A percentile compares a stretch with the other conserved stretches of the same genome.
These are phyloP conservation scores for Ridgeia piscesae DNA, from an alignment of 1,140 invertebrate genomes.

Conservation along the genomic window DNA sequence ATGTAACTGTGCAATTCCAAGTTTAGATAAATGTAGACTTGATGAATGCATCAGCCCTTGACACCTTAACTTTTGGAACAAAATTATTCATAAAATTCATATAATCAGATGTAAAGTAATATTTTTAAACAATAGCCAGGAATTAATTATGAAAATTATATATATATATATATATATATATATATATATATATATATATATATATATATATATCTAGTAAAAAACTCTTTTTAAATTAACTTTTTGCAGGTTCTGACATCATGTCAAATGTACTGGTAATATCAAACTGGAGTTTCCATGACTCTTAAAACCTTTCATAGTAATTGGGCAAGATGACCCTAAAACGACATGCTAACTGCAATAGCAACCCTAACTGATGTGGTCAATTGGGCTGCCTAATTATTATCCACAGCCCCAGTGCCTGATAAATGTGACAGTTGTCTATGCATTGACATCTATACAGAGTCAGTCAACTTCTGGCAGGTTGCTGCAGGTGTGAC, in stretches of 20 bases:
- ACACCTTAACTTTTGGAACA: neutral
- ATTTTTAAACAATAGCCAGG: too few species aligned
- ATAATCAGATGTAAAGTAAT: too few species aligned
- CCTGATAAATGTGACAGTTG: neutral
- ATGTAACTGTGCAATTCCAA: neutral
- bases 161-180: too few species aligned
- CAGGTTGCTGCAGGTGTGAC: neutral
- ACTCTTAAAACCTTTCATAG: too few species aligned
- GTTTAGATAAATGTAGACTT: neutral
- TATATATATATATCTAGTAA: too few species aligned
- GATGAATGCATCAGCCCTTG: neutral
- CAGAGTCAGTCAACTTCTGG: neutral
- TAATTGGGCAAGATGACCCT: neutral
- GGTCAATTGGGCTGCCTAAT: neutral
- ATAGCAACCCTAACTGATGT: neutral
- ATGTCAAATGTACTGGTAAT: too few species aligned
- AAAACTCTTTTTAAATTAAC: too few species aligned
- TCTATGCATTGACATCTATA: neutral
- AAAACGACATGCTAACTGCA: neutral
- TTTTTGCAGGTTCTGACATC: too few species aligned
- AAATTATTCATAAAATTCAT: too few species aligned
- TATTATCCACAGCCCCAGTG: neutral
- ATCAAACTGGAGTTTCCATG: too few species aligned
- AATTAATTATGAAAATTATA: too few species aligned
- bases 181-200: too few species aligned